These are phyloP conservation scores for Brachionus asplanchnoidis DNA, from an alignment of 1,140 invertebrate genomes.

Conservation along the genomic window DNA sequence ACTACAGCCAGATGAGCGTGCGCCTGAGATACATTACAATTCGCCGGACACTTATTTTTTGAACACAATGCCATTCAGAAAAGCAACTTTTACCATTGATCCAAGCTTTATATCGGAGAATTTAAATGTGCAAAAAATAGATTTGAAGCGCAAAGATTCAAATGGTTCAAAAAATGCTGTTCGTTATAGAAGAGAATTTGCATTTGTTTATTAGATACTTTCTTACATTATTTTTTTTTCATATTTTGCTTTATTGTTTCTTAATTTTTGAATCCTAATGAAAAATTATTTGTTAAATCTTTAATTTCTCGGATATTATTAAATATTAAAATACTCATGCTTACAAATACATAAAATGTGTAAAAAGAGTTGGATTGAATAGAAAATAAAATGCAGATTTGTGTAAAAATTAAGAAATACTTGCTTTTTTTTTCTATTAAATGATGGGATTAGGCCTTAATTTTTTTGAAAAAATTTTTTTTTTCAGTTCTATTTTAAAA, in stretches of 20 bases:
- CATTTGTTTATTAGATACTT: slow-evolving; percentile 21
- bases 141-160: not conserved
- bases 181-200: slow-evolving; percentile 18
- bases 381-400: too few relatives aligned
- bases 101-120: slow-evolving; percentile 41
- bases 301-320: too few relatives aligned
- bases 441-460: too few relatives aligned
- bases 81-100: slow-evolving; percentile 11
- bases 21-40: slow-evolving; percentile 39
- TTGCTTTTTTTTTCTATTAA: too few relatives aligned
- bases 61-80: slow-evolving; percentile 23
- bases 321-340: too few relatives aligned
- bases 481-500: too few relatives aligned
- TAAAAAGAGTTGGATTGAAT: too few relatives aligned
- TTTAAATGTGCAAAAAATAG: slow-evolving; percentile 28
- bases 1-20: not conserved
- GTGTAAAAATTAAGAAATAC: too few relatives aligned
- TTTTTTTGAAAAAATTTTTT: too few relatives aligned
- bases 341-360: too few relatives aligned
- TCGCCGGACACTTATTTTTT: slow-evolving; percentile 36
- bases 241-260: not conserved
- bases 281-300: not conserved
- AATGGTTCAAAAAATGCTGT: not conserved
- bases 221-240: not conserved
- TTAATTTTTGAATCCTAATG: not conserved